Evolutionary conservation across 2,888 invertebrate genomes (phyloP), one percentile per base, ranked within the genome.

Genomic region (Fragum whitleyi): DNA sequence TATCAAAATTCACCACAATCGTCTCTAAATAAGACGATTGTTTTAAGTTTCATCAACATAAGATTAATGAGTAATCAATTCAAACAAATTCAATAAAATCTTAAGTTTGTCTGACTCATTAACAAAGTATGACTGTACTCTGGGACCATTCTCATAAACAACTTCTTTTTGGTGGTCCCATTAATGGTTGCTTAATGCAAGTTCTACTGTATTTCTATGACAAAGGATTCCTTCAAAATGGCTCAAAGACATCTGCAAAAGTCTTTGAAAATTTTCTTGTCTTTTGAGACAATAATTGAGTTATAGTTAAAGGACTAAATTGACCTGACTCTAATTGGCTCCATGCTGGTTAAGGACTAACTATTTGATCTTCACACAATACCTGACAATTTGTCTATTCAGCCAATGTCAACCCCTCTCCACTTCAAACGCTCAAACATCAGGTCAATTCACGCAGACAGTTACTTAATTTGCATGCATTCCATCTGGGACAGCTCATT

Each of bases 371-470:
- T 65, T 16, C 23, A 26, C 21, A 65, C 65, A 65, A 65, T 65
- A 65, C 65, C 65, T 65, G 39, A 39, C 21, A 65, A 65, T 65
- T 42, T 65, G 65, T 65, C 65, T 32, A 23, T 42, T 65, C 65
- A 65, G 2, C 42, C 21, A 42, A 65, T 39, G 42, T 65, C 65
- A 42, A 42, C 42, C 32, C 7, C 5, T 28, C 32, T 16, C 32
- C 61, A 61, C 61, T 32, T 32, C 61, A 61, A 61, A 61, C 1
- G 1, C 29, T 32, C 61, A n/a, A 19, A 16, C 61, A 61, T 61
- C 32, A 61, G 61, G 61, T 61, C 61, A 61, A 61, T 57, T 14
- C 47, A 47, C n/a, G 47, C 47, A 47, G 47, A 47, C 47, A 47
- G 47, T 47, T 47, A n/a, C 47, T 47, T 65, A 19, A 65, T 65